phyloP scores from a whole-genome alignment of 2,888 invertebrate genomes.

The Microctonus brassicae region DNA sequence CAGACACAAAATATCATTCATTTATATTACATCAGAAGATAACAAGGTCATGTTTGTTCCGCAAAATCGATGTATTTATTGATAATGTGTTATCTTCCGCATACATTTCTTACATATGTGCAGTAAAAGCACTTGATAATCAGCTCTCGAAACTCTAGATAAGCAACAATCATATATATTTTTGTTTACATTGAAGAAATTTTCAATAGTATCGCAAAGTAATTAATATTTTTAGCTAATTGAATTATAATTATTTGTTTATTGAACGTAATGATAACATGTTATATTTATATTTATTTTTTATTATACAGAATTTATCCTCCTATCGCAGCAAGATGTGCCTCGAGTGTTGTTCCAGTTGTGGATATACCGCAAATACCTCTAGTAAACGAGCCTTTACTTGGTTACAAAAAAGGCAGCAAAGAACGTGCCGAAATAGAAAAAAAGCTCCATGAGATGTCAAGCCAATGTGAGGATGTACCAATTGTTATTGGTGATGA shows the following conservation, averaged over 20 bases:
- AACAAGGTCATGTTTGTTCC: not conserved
- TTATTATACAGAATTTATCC: conserved; percentile 59
- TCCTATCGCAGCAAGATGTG: conserved; percentile 67
- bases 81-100: not conserved
- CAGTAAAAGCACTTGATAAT: not conserved
- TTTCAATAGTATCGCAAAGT: not conserved
- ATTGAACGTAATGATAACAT: not conserved
- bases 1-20: not conserved
- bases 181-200: not conserved
- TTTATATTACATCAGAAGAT: not conserved
- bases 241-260: not conserved
- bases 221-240: not conserved
- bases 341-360: conserved; percentile 78
- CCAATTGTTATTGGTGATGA: conserved; percentile 98
- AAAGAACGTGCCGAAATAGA: conserved; percentile 83
- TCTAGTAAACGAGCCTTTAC: conserved; percentile 84
- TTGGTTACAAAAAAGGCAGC: conserved; percentile 86
- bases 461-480: conserved; percentile 82
- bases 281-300: conserved; percentile 1
- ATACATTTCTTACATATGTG: not conserved
- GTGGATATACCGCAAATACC: conserved; percentile 77
- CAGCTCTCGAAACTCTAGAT: not conserved
- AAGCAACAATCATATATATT: not conserved
- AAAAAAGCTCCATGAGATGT: conserved; percentile 77
- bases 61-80: not conserved